Conservation (phyloP, 2,888 invertebrate genomes). For the Drosophila basisetae region DNA sequence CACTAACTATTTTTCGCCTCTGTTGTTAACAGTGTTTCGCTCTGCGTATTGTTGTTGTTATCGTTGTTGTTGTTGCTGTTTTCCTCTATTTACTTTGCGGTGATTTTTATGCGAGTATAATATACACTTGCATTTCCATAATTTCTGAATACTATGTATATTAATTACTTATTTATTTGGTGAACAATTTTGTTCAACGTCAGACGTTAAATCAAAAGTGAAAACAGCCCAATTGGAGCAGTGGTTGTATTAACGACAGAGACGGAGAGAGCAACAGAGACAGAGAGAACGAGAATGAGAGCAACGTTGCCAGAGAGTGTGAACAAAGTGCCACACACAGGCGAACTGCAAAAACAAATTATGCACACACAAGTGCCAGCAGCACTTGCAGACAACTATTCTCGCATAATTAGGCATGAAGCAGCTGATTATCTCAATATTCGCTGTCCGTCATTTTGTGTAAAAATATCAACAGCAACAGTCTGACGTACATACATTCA, state of each 20-base stretch:
- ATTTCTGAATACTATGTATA: constrained; percentile 7
- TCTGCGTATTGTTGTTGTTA: constrained; percentile 41
- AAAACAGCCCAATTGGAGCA: constrained; percentile 68
- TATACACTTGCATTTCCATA: constrained; percentile 28
- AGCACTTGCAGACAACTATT: constrained; percentile 36
- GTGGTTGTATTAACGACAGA: constrained; percentile 27
- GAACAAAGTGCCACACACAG: constrained; percentile 34
- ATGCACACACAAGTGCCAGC: constrained; percentile 34
- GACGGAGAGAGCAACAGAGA: constrained; percentile 24
- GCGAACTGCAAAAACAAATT: constrained; percentile 58
- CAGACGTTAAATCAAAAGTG: constrained; percentile 54
- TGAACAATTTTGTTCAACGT: constrained; percentile 20
- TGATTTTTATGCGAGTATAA: constrained; percentile 15
- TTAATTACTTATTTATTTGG: constrained; percentile 21
- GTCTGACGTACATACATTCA: neutral
- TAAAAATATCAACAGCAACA: constrained; percentile 43
- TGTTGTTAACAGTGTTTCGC: constrained; percentile 62
- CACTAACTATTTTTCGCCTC: constrained; percentile 34
- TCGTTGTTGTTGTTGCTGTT: constrained; percentile 61
- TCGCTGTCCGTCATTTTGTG: constrained; percentile 21
- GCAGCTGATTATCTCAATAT: constrained; percentile 49
- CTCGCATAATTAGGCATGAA: constrained; percentile 53
- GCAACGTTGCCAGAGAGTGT: constrained; percentile 36
- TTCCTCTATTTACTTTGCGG: constrained; percentile 16
- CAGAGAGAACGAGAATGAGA: constrained; percentile 20